Conservation (phyloP, 2,888 invertebrate species). For the Sesia bembeciformis region DNA sequence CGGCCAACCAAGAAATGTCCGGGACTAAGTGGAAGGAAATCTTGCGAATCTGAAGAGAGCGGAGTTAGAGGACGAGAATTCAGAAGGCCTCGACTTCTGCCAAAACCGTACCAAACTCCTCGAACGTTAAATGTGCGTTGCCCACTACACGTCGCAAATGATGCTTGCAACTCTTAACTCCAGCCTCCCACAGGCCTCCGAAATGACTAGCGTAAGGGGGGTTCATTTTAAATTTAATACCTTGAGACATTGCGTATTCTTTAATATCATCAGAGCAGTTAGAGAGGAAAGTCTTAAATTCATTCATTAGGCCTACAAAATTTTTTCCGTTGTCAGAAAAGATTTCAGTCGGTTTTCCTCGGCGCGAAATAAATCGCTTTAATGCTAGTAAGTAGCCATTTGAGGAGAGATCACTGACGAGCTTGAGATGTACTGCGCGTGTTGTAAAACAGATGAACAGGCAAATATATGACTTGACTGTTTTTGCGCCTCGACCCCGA, state of each 20-base stretch:
- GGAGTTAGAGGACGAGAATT: conserved; percentile 10
- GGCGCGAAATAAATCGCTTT: conserved; percentile 14
- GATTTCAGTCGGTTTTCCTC: conserved; percentile 14
- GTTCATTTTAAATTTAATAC: neutral
- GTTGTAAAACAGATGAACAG: conserved; percentile 3
- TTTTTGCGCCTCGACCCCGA: neutral
- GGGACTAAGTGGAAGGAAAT: conserved; percentile 2
- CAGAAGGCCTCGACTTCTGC: conserved; percentile 6
- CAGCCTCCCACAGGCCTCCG: conserved; percentile 5
- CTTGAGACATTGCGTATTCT: too few relatives aligned
- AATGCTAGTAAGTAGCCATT: conserved; percentile 12
- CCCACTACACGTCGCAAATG: conserved; percentile 10
- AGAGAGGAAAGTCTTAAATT: too few relatives aligned
- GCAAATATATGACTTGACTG: neutral
- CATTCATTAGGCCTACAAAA: too few relatives aligned
- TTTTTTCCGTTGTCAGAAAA: conserved; percentile 13
- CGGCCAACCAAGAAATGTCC: conserved; percentile 2
- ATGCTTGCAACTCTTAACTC: conserved; percentile 7
- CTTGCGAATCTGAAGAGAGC: conserved; percentile 9
- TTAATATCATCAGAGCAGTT: too few relatives aligned
- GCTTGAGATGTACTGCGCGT: conserved; percentile 13
- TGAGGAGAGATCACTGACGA: conserved; percentile 10
- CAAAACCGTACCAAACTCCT: conserved; percentile 6
- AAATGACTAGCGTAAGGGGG: neutral
- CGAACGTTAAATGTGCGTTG: conserved; percentile 5